Conservation (phyloP, 1,140 invertebrate genomes). For the Drosophila lacertosa region DNA sequence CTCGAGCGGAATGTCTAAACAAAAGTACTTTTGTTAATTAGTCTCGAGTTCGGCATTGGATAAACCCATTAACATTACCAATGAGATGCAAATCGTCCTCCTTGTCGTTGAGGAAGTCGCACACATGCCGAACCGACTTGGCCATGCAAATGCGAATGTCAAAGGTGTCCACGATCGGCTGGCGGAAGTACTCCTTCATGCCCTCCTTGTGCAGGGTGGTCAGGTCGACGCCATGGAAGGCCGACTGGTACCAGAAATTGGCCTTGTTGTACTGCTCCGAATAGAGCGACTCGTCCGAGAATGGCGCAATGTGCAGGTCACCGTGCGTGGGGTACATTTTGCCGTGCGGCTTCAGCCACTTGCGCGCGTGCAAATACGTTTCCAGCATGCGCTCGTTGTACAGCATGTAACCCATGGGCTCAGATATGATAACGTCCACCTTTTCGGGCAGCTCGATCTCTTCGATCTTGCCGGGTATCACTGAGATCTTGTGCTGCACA, state of each 20-base stretch:
- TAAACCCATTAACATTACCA: slow-evolving; percentile 84
- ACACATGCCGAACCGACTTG: slow-evolving; percentile 96
- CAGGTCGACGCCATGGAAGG: slow-evolving; percentile 99
- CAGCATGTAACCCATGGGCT: slow-evolving; percentile 99
- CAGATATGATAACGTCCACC: slow-evolving; percentile 99
- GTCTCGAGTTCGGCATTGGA: neutral
- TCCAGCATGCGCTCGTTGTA: slow-evolving; percentile 99
- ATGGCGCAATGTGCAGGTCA: slow-evolving; percentile 98
- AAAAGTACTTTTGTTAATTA: neutral
- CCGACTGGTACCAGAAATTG: slow-evolving; percentile 99
- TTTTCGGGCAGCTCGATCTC: slow-evolving; percentile 97
- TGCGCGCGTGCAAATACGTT: slow-evolving; percentile 99
- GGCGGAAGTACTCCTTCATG: slow-evolving; percentile 98
- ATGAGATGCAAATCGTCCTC: slow-evolving; percentile 98
- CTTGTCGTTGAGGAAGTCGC: slow-evolving; percentile 96
- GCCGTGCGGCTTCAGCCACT: slow-evolving; percentile 96
- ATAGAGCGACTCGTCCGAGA: slow-evolving; percentile 98
- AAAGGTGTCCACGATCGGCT: slow-evolving; percentile 99
- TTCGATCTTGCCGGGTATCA: slow-evolving; percentile 99
- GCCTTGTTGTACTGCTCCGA: slow-evolving; percentile 99
- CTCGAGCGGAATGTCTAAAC: slow-evolving; percentile 94
- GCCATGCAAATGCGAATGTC: slow-evolving; percentile 99
- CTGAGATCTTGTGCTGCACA: slow-evolving; percentile 92
- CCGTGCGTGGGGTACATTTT: slow-evolving; percentile 98
- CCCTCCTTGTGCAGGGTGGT: slow-evolving; percentile 95